phyloP scores from a whole-genome alignment of 2,113 vertebrate genomes.

The Coracopsis vasa region DNA sequence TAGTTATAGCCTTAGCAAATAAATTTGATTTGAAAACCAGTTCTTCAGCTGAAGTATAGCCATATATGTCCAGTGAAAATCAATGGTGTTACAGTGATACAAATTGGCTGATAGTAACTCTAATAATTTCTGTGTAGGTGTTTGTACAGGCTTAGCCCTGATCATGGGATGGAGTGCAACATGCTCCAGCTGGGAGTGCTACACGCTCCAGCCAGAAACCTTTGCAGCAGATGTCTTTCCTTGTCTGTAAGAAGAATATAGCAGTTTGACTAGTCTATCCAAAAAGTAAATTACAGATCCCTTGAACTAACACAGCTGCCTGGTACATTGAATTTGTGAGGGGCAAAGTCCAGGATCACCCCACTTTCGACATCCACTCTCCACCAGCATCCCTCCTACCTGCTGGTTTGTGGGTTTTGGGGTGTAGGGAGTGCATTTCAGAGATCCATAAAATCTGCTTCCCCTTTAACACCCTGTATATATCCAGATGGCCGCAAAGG shows the following conservation, averaged over 20 bases:
- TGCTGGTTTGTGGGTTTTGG: neutral
- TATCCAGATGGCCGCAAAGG: neutral
- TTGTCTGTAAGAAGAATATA: neutral
- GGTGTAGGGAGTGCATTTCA: neutral
- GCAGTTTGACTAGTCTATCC: neutral
- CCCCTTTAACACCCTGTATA: neutral
- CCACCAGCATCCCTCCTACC: neutral
- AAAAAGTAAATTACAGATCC: neutral
- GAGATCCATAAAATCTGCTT: neutral
- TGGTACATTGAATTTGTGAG: neutral
- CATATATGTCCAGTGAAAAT: neutral
- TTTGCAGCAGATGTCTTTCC: neutral
- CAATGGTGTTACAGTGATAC: neutral
- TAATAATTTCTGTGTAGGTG: neutral
- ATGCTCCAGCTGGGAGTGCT: rapidly evolving
- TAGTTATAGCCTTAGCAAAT: neutral
- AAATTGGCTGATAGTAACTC: neutral
- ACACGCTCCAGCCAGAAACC: neutral
- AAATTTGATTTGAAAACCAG: neutral
- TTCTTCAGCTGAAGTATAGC: neutral
- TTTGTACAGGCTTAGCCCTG: neutral
- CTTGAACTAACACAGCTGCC: neutral
- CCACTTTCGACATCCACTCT: neutral
- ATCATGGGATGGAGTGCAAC: neutral
- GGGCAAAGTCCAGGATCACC: neutral